Conservation (phyloP, 1,140 invertebrate genomes). For the Gonioctena quinquepunctata region DNA sequence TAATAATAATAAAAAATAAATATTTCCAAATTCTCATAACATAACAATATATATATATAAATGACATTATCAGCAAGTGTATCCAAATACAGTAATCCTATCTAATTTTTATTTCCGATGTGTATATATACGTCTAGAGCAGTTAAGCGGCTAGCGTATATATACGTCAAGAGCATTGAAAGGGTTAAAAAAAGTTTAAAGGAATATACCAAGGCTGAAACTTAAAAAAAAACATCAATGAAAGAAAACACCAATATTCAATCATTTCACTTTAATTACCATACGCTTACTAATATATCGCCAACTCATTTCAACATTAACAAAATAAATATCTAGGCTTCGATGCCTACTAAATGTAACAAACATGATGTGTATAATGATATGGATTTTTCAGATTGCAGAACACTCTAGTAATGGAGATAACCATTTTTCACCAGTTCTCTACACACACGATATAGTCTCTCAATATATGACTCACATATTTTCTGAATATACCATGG, state of each 20-base stretch:
- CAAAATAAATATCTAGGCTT: slow-evolving; percentile 32
- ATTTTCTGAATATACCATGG: neutral
- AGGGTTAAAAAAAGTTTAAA: too few species aligned
- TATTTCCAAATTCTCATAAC: too few species aligned
- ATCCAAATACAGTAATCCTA: too few species aligned
- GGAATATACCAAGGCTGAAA: too few species aligned
- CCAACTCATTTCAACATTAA: slow-evolving; percentile 22
- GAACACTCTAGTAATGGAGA: neutral
- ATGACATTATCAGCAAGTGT: too few species aligned
- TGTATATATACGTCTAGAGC: too few species aligned
- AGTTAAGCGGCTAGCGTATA: too few species aligned
- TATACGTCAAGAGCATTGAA: too few species aligned
- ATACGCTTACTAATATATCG: neutral
- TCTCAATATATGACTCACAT: too few species aligned
- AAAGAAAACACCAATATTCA: neutral
- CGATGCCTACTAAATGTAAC: slow-evolving; percentile 18
- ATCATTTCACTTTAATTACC: neutral
- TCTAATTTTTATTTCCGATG: too few species aligned
- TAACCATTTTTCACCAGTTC: neutral
- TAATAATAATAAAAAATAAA: too few species aligned
- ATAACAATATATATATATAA: too few species aligned
- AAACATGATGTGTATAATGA: slow-evolving; percentile 30
- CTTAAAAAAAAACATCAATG: neutral
- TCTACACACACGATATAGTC: neutral
- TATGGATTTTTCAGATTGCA: slow-evolving; percentile 11